Evolutionary conservation across 2,113 vertebrate genomes (phyloP).

Genomic region (Campylorhamphus procurvoides): DNA sequence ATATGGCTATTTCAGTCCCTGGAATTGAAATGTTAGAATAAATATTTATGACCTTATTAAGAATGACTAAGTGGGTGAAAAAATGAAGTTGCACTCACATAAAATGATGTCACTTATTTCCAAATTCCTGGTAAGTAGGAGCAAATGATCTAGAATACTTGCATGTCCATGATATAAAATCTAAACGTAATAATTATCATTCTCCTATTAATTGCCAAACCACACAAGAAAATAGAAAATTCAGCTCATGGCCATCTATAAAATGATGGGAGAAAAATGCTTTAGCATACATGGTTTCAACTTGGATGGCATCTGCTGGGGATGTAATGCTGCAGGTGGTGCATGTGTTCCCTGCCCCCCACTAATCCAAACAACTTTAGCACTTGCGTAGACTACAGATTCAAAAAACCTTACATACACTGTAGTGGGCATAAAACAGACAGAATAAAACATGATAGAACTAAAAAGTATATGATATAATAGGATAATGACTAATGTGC

Average conservation of each 20-base stretch:
- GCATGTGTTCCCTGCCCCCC: fast-evolving
- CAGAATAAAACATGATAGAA: background rate
- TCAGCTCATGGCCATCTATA: background rate
- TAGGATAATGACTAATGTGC: background rate
- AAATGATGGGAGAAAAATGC: background rate
- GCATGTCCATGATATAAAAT: background rate
- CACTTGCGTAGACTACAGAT: background rate
- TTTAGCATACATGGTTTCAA: background rate
- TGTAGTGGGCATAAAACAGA: background rate
- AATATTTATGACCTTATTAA: constrained; percentile 39
- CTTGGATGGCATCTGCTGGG: background rate
- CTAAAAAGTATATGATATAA: background rate
- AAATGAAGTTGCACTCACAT: background rate
- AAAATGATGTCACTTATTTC: background rate
- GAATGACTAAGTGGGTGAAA: background rate
- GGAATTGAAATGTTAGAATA: background rate
- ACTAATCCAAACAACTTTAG: background rate
- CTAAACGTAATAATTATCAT: background rate
- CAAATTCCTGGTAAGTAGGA: background rate
- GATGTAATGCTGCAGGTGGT: fast-evolving
- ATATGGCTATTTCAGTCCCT: background rate
- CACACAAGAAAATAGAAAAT: background rate
- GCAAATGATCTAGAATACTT: background rate
- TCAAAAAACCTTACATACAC: background rate
- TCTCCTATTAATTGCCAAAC: background rate